Evolutionary conservation across 2,113 vertebrate species (phyloP), one percentile per base, ranked within the genome.

Genomic region (Hyaena hyaena): DNA sequence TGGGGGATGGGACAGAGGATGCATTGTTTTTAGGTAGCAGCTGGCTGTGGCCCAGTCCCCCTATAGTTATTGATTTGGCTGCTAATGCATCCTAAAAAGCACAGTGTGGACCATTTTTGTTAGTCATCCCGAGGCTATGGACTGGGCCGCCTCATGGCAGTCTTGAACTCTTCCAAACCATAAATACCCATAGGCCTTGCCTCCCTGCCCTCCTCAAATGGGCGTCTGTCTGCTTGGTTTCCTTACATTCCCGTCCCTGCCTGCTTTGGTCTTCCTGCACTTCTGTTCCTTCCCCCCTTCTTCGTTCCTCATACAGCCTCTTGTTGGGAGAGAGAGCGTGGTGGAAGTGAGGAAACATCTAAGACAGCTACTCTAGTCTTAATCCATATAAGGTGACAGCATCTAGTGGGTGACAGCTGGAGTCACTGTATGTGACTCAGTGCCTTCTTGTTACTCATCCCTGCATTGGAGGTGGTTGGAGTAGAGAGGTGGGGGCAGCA

Each of bases 1-100:
- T 84, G n/a, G 69, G 23, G 55, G 73, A 93, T 81, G 93, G 92
- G 24, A 71, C 92, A 68, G 76, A 96, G 10, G 23, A 28, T 65
- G 33, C 33, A 39, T 65, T 98, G 90, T 96, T 97, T 97, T 98
- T 95, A 96, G 95, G 71, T 80, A 71, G 43, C 61, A 76, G 55
- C 95, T 97, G 97, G 92, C 94, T 53, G 1, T 35, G 88, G 63
- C 68, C 94, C 97, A 97, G 96, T 73, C 63, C 86, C 68, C 81
- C 39, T 48, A 17, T 43, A 85, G 66, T 88, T 97, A 98, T 93
- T 87, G 97, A 98, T 98, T 61, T 80, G 80, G 43, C 69, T 85
- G 88, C 91, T 96, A 96, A 98, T 98, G 96, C 53, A 92, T 96
- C 94, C 88, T 80, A 74, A 96, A 90, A 86, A 81, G 53, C 17